Conservation (phyloP, 2,113 vertebrate genomes). For the Campylorhamphus procurvoides region DNA sequence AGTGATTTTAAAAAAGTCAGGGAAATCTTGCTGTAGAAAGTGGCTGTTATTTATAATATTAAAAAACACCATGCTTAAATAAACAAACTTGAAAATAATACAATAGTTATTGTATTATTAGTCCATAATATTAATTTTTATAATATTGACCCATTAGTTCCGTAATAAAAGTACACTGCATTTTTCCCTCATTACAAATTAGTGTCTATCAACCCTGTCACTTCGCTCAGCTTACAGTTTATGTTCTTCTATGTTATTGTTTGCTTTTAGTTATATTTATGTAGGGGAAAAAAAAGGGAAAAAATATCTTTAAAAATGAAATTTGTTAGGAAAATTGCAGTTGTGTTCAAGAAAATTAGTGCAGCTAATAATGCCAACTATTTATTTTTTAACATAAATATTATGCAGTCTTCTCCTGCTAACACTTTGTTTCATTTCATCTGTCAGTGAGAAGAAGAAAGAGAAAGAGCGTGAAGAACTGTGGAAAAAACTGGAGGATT, state of each 20-base stretch:
- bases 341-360: background rate
- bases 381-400: background rate
- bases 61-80: background rate
- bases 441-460: conserved; percentile 96
- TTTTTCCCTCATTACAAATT: background rate
- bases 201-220: background rate
- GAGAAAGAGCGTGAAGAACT: conserved; percentile 98
- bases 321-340: background rate
- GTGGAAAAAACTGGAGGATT: conserved; percentile 98
- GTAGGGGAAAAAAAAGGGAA: background rate
- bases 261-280: background rate
- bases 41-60: background rate
- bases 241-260: background rate
- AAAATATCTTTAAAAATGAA: background rate
- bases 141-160: background rate
- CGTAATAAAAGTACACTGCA: background rate
- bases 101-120: background rate
- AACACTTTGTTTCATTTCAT: conserved; percentile 59
- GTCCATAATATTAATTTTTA: background rate
- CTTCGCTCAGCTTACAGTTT: background rate
- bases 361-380: background rate
- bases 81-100: background rate
- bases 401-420: conserved; percentile 2
- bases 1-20: background rate
- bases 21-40: background rate